Conservation (phyloP, 1,140 invertebrate species). For the Pygmarrhopalites habei region DNA sequence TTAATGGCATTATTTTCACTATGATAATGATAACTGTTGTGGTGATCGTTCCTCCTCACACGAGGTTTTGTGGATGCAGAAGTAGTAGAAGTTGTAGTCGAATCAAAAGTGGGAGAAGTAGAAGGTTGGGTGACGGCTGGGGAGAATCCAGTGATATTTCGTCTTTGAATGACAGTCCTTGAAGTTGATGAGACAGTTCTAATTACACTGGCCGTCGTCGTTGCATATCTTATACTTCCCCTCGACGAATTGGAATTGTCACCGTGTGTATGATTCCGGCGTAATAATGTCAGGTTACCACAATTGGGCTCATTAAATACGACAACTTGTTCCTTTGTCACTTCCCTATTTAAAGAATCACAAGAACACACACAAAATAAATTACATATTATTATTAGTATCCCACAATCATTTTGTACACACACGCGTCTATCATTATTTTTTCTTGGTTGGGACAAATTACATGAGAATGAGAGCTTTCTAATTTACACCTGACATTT, state of each 20-base stretch:
- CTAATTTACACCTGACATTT: no score
- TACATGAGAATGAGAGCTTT: no score
- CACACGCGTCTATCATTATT: no score
- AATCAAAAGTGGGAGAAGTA: not conserved
- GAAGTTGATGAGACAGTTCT: not conserved
- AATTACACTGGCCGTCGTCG: not conserved
- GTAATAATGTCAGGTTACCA: conserved; percentile 11
- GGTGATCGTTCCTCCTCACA: no score
- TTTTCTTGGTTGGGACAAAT: no score
- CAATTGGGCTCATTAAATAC: conserved; percentile 28
- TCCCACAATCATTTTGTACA: no score
- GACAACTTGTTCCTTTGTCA: conserved; percentile 30
- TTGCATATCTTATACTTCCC: not conserved
- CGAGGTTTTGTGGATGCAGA: not conserved
- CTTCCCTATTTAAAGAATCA: conserved; percentile 17
- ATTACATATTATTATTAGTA: not conserved
- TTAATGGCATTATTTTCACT: not conserved
- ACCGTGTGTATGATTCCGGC: conserved; percentile 2
- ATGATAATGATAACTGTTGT: not conserved
- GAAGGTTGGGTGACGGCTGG: no score
- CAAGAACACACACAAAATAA: not conserved
- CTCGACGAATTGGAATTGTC: not conserved
- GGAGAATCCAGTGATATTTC: no score
- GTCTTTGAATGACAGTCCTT: not conserved
- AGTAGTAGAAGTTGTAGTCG: not conserved